Conservation (phyloP, 2,797 vertebrate genomes). For the Siniperca obscura region DNA sequence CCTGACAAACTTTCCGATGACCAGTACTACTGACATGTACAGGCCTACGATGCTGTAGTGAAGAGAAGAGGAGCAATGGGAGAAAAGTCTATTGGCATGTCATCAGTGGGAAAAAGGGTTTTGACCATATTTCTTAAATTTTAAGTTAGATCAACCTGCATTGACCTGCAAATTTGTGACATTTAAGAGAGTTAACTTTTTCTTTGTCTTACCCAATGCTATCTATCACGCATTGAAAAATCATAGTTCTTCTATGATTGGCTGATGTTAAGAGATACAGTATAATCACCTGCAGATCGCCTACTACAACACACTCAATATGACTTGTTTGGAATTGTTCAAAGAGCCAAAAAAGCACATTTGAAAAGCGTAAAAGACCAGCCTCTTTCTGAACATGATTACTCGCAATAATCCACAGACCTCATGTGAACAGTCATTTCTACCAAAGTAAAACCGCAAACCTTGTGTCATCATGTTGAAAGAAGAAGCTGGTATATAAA, state of each 20-base stretch:
- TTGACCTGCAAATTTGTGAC: not conserved
- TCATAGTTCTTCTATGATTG: not conserved
- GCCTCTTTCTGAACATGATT: too few relatives aligned
- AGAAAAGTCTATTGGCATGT: not conserved
- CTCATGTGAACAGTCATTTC: not conserved
- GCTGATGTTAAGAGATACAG: not conserved
- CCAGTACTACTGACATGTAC: slow-evolving; percentile 86
- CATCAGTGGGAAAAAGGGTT: not conserved
- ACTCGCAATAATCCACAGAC: too few relatives aligned
- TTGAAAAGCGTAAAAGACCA: not conserved
- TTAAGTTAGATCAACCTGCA: not conserved
- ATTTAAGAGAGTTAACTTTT: not conserved
- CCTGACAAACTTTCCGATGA: slow-evolving; percentile 86
- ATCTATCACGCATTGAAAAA: not conserved
- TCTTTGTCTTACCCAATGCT: not conserved
- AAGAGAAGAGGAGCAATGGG: slow-evolving; percentile 1
- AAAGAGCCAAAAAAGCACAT: too few relatives aligned
- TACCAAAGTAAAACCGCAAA: not conserved
- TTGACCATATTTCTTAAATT: not conserved
- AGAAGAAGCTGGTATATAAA: not conserved
- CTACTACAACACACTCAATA: not conserved
- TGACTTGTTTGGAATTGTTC: not conserved
- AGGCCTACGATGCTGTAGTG: slow-evolving; percentile 83
- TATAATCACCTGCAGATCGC: not conserved
- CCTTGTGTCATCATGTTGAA: not conserved